These are phyloP conservation scores for Romanogobio albipinnatus DNA, from an alignment of 2,113 vertebrate genomes.

Conservation along the genomic window DNA sequence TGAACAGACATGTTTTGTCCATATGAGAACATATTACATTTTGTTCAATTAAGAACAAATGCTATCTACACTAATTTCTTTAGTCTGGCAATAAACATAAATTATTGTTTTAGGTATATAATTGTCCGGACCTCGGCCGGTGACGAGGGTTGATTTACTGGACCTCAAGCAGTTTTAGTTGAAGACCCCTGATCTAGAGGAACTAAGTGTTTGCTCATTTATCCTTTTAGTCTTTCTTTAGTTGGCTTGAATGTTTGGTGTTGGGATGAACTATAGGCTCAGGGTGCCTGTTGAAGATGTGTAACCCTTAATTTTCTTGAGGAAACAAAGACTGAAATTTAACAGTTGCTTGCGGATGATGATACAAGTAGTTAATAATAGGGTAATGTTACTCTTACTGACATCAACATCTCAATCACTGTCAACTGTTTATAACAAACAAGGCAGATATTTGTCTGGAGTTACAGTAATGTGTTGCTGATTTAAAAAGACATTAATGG, in stretches of 20 bases:
- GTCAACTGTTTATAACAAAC: not conserved
- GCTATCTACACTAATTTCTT: too few relatives aligned
- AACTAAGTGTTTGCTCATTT: not conserved
- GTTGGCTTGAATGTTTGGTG: not conserved
- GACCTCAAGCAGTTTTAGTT: too few relatives aligned
- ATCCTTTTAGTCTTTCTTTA: not conserved
- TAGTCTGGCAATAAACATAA: too few relatives aligned
- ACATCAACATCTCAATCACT: not conserved
- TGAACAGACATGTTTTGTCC: too few relatives aligned
- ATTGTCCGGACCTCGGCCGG: too few relatives aligned
- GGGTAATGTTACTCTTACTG: not conserved
- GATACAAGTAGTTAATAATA: not conserved
- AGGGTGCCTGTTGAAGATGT: not conserved
- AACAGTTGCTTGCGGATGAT: not conserved
- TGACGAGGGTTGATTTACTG: too few relatives aligned
- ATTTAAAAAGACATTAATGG: not conserved
- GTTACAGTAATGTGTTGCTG: not conserved
- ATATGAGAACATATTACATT: too few relatives aligned
- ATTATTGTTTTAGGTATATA: too few relatives aligned
- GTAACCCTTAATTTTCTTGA: not conserved
- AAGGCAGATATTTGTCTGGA: not conserved
- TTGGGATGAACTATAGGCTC: not conserved
- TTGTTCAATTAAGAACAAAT: too few relatives aligned
- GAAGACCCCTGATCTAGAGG: too few relatives aligned
- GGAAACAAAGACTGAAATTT: not conserved